A percentile compares a stretch with the other conserved stretches of the same genome.
phyloP scores from a whole-genome alignment of 2,797 vertebrate species.

The Poecilia velifera region DNA sequence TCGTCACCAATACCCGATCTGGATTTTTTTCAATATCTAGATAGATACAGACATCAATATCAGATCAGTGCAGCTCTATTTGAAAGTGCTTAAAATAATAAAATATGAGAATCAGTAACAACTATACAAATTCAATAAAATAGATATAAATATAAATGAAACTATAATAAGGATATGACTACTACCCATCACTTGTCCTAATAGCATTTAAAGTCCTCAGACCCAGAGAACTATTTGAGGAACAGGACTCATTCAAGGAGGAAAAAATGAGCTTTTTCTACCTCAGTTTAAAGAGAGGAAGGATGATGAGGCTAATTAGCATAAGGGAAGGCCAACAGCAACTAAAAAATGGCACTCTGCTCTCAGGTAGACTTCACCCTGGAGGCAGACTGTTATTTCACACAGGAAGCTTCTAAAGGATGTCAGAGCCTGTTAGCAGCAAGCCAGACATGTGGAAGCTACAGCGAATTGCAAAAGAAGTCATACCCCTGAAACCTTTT shows the following conservation, averaged over 20 bases:
- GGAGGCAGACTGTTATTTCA: conserved; percentile 39
- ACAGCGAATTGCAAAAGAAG: conserved; percentile 11
- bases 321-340: conserved; percentile 41
- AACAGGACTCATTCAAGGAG: background rate
- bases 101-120: background rate
- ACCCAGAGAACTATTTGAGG: background rate
- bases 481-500: background rate
- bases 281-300: background rate
- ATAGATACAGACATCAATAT: no score
- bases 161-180: background rate
- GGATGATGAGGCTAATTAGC: conserved; percentile 49
- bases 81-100: background rate
- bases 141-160: background rate
- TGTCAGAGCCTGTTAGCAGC: conserved; percentile 56
- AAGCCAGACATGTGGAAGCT: conserved; percentile 53
- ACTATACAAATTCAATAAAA: background rate
- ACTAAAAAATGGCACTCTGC: conserved; percentile 33
- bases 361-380: background rate
- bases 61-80: no score
- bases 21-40: no score
- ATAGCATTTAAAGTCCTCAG: background rate
- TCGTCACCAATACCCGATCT: no score
- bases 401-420: conserved; percentile 12
- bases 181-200: background rate
- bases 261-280: background rate